phyloP scores from a whole-genome alignment of 2,888 invertebrate genomes.

The Drosophila vallismaia region DNA sequence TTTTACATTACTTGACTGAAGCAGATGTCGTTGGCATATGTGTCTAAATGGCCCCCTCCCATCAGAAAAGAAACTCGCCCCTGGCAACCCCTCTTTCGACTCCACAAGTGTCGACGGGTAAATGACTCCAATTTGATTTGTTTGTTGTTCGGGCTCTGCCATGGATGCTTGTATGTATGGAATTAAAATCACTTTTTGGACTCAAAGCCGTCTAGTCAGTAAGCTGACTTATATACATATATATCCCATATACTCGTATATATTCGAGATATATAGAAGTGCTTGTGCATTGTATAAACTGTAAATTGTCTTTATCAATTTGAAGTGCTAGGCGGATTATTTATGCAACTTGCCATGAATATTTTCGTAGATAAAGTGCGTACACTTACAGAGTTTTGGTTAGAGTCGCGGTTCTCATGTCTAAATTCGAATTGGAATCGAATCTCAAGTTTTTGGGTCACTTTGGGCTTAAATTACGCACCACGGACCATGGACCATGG shows the following conservation, averaged over 20 bases:
- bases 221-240: slow-evolving; percentile 12
- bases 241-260: too few species aligned
- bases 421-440: slow-evolving; percentile 31
- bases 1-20: slow-evolving; percentile 26
- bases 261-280: slow-evolving; percentile 12
- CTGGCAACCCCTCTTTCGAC: slow-evolving; percentile 8
- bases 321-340: slow-evolving; percentile 76
- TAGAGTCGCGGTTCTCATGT: slow-evolving; percentile 42
- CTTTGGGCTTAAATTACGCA: slow-evolving; percentile 77
- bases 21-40: slow-evolving; percentile 66
- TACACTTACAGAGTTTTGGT: slow-evolving; percentile 19
- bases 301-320: slow-evolving; percentile 79
- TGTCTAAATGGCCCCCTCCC: slow-evolving; percentile 19
- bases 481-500: slow-evolving; percentile 50
- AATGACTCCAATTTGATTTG: slow-evolving; percentile 79
- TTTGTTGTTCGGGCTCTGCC: slow-evolving; percentile 47
- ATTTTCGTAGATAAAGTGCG: slow-evolving; percentile 74
- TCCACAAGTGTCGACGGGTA: slow-evolving; percentile 66
- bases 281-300: slow-evolving; percentile 62
- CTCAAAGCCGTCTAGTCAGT: slow-evolving; percentile 41
- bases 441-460: slow-evolving; percentile 68
- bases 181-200: slow-evolving; percentile 60
- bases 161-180: slow-evolving; percentile 56
- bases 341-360: slow-evolving; percentile 73
- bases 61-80: not conserved